A percentile compares a stretch with the other conserved stretches of the same genome.
phyloP scores from a whole-genome alignment of 2,888 invertebrate genomes.

The Andrena dorsata region DNA sequence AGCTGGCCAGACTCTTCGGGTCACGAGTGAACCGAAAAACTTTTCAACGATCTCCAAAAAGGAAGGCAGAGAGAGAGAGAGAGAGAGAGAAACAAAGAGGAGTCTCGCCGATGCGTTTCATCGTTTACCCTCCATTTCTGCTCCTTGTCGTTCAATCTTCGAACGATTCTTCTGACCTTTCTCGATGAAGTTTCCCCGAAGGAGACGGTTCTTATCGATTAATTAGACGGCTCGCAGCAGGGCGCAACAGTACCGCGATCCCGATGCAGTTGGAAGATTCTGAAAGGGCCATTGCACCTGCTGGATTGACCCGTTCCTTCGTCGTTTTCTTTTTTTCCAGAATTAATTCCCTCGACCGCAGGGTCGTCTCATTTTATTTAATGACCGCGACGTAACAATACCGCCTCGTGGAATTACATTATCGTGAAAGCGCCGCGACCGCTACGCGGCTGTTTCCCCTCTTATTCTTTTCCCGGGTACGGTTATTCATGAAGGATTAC shows the following conservation, averaged over 20 bases:
- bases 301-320: background rate
- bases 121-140: slow-evolving; percentile 6
- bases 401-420: slow-evolving; percentile 9
- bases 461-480: slow-evolving; percentile 12
- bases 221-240: slow-evolving; percentile 32
- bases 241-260: slow-evolving; percentile 11
- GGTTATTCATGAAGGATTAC: slow-evolving; percentile 43
- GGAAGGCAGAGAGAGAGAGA: background rate
- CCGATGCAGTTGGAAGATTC: slow-evolving; percentile 11
- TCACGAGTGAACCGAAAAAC: slow-evolving; percentile 28
- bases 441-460: background rate
- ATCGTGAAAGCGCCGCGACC: slow-evolving; percentile 14
- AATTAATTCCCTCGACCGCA: slow-evolving; percentile 6
- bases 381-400: slow-evolving; percentile 24
- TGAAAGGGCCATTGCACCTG: slow-evolving; percentile 7
- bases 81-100: background rate
- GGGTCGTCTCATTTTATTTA: slow-evolving; percentile 10
- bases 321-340: background rate
- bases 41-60: slow-evolving; percentile 6
- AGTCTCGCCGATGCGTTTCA: background rate
- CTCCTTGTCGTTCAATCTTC: slow-evolving; percentile 14
- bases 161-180: slow-evolving; percentile 2
- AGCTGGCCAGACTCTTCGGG: background rate
- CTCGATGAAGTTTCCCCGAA: slow-evolving; percentile 20
- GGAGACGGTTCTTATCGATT: slow-evolving; percentile 30